These are phyloP conservation scores for Variabilichromis moorii DNA, from an alignment of 2,113 vertebrate genomes.

Conservation along the genomic window DNA sequence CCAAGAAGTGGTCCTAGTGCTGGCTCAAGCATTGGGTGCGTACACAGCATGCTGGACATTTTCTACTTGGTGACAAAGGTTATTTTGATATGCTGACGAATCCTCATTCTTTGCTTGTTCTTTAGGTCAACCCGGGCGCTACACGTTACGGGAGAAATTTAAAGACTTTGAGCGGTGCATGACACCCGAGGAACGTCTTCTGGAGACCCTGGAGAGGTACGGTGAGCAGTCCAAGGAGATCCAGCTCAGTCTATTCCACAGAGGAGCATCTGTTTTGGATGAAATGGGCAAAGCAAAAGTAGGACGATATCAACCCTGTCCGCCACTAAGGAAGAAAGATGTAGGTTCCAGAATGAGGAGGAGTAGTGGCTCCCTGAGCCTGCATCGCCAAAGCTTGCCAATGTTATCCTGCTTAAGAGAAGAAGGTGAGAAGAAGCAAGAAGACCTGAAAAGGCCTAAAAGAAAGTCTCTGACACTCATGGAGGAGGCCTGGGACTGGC, in stretches of 20 bases:
- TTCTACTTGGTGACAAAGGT: neutral
- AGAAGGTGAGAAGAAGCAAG: conserved; percentile 20
- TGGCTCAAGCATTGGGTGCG: conserved; percentile 72
- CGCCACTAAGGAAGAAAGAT: conserved; percentile 52
- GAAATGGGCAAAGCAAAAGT: neutral
- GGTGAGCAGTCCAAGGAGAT: conserved; percentile 71
- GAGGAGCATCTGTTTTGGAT: conserved; percentile 38
- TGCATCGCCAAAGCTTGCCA: conserved; percentile 71
- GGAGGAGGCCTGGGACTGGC: conserved; percentile 75
- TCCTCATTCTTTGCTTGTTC: neutral
- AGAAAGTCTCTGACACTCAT: conserved; percentile 73
- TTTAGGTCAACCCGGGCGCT: conserved; percentile 72
- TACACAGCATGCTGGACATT: neutral
- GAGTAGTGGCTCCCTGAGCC: conserved; percentile 12
- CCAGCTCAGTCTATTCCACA: conserved; percentile 64
- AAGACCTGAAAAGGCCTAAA: conserved; percentile 60
- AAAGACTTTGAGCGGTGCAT: conserved; percentile 72
- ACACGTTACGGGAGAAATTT: conserved; percentile 70
- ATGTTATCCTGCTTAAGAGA: conserved; percentile 30
- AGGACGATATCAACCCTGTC: conserved; percentile 42
- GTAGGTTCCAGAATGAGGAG: conserved; percentile 1
- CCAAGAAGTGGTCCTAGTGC: conserved; percentile 72
- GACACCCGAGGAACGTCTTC: conserved; percentile 54
- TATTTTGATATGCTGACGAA: neutral
- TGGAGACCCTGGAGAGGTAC: conserved; percentile 71